Conservation (phyloP, 2,113 vertebrate genomes). For the Callopanchax toddi region DNA sequence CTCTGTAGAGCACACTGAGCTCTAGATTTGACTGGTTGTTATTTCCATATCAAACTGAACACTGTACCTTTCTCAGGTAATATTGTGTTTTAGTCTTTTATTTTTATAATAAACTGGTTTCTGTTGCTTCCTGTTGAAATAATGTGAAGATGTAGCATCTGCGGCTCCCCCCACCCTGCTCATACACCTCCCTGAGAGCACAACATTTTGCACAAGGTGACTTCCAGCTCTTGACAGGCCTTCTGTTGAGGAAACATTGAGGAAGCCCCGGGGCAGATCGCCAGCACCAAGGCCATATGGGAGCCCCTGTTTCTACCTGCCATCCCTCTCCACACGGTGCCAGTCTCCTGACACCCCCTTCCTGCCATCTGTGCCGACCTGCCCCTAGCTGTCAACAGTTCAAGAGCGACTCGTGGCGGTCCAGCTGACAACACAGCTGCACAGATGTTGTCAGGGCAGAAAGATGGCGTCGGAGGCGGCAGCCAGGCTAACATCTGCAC, state of each 20-base stretch:
- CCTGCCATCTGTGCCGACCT: conserved; percentile 75
- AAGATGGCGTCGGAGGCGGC: conserved; percentile 44
- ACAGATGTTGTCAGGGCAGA: conserved; percentile 66
- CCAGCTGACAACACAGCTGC: conserved; percentile 66
- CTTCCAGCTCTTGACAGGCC: conserved; percentile 72
- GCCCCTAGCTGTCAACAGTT: conserved; percentile 71
- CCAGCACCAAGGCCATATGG: conserved; percentile 75
- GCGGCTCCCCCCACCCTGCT: not conserved
- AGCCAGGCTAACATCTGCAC: conserved; percentile 70
- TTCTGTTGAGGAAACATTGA: conserved; percentile 57
- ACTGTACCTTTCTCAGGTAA: too few species aligned
- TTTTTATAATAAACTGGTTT: too few species aligned
- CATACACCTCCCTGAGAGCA: conserved; percentile 48
- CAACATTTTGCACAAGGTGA: conserved; percentile 65
- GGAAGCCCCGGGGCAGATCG: conserved; percentile 65
- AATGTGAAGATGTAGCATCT: conserved; percentile 2
- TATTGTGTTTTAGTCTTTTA: too few species aligned
- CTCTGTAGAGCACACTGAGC: too few species aligned
- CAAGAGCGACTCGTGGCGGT: conserved; percentile 40
- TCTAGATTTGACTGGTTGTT: too few species aligned
- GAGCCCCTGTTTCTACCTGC: conserved; percentile 68
- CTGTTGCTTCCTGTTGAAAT: too few species aligned
- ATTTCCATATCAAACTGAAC: too few species aligned
- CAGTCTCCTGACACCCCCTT: conserved; percentile 55
- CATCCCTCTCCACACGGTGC: conserved; percentile 42